Evolutionary conservation across 2,888 invertebrate species (phyloP).

Genomic region (Nomada ruficornis): DNA sequence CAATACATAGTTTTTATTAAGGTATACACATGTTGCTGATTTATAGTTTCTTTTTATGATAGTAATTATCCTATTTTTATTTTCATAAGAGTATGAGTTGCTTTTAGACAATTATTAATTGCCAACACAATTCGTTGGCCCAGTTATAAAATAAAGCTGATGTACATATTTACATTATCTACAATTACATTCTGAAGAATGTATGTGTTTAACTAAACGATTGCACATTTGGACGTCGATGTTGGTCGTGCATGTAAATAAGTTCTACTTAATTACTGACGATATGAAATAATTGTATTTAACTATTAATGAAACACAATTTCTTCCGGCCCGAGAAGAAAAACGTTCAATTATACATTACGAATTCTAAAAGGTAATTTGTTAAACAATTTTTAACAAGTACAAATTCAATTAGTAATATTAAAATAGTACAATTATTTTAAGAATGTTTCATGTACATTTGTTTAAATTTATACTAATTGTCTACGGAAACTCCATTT

Average conservation of each 20-base stretch:
- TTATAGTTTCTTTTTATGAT: constrained; percentile 81
- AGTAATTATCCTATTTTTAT: constrained; percentile 82
- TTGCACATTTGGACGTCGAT: constrained; percentile 84
- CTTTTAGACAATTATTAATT: constrained; percentile 77
- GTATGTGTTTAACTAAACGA: constrained; percentile 80
- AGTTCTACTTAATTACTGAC: constrained; percentile 15
- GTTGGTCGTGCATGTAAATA: constrained; percentile 77
- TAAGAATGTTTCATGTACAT: constrained; percentile 21
- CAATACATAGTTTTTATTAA: constrained; percentile 84
- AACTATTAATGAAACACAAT: constrained; percentile 33
- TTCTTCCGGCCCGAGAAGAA: constrained; percentile 10
- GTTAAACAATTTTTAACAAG: constrained; percentile 41
- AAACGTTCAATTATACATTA: constrained; percentile 19
- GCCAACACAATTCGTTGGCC: constrained; percentile 77
- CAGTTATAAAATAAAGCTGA: constrained; percentile 83
- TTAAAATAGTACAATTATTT: constrained; percentile 5
- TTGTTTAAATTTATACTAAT: constrained; percentile 20
- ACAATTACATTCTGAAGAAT: constrained; percentile 78
- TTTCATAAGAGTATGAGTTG: constrained; percentile 75
- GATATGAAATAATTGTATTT: constrained; percentile 34
- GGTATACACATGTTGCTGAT: constrained; percentile 83
- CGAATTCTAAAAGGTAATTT: constrained; percentile 36
- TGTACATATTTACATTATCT: constrained; percentile 84
- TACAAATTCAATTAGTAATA: constrained; percentile 35
- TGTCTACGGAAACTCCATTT: neutral